A percentile compares a stretch with the other conserved stretches of the same genome.
Conservation (phyloP, 2,888 invertebrate species). For the Philonicus albiceps region DNA sequence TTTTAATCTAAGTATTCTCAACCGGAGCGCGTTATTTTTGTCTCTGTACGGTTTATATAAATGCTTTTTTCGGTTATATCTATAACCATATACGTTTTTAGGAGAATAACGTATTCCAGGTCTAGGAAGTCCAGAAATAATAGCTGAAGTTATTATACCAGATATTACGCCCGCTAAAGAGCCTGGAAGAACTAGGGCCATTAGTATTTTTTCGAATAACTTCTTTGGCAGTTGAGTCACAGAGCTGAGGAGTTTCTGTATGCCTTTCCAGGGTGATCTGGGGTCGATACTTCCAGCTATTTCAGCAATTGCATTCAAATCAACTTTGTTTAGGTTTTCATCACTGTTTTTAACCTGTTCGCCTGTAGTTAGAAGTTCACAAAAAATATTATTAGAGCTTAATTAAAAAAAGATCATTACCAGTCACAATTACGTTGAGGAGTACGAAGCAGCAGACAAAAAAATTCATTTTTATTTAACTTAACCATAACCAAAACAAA, state of each 20-base stretch:
- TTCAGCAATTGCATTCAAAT: background rate
- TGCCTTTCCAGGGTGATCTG: background rate
- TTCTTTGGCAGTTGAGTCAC: background rate
- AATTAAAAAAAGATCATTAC: background rate
- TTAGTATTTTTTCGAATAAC: constrained; percentile 1
- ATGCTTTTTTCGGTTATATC: background rate
- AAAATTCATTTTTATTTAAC: background rate
- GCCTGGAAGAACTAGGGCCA: constrained; percentile 24
- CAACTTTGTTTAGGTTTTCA: background rate
- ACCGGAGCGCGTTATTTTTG: background rate
- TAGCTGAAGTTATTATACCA: background rate
- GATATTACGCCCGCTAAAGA: constrained; percentile 3
- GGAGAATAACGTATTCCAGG: background rate
- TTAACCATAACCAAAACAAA: background rate
- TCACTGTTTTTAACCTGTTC: background rate
- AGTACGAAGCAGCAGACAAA: background rate
- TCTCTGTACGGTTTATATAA: background rate
- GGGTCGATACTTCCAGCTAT: background rate
- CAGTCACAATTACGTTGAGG: background rate
- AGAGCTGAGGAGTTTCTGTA: background rate
- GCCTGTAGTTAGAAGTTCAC: background rate
- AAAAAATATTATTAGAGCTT: background rate
- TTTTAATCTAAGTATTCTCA: background rate
- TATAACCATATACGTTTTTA: background rate
- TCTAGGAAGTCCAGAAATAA: background rate